A percentile compares a stretch with the other conserved stretches of the same genome.
These are phyloP conservation scores for Sinocyclocheilus anophthalmus DNA, from an alignment of 2,113 vertebrate genomes.

Conservation along the genomic window DNA sequence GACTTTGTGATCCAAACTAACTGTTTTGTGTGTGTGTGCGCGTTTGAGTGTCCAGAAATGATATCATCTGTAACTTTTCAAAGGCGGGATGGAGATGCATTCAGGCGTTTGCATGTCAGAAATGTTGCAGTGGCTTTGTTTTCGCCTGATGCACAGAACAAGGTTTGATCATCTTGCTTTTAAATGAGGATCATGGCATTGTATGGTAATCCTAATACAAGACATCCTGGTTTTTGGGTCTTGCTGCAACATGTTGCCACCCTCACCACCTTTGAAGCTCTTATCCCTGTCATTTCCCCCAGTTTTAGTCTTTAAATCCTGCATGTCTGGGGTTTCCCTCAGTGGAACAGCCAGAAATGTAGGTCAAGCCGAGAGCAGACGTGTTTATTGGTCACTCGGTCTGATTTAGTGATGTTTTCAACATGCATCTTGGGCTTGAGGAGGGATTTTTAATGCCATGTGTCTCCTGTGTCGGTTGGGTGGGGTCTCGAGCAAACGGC, in stretches of 20 bases:
- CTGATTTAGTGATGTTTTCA: neutral
- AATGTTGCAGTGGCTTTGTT: neutral
- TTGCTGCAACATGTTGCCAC: slow-evolving; percentile 47
- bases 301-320: neutral
- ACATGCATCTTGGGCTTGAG: neutral
- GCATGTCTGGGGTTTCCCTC: slow-evolving; percentile 4
- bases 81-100: neutral
- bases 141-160: neutral
- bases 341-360: slow-evolving; percentile 3
- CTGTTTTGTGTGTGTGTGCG: no score
- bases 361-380: slow-evolving; percentile 9
- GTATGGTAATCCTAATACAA: neutral
- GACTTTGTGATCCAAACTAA: neutral
- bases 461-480: slow-evolving; percentile 64
- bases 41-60: neutral
- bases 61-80: slow-evolving; percentile 4
- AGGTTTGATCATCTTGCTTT: neutral
- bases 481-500: slow-evolving; percentile 73
- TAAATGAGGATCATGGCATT: neutral
- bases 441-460: slow-evolving; percentile 36
- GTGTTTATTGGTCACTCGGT: slow-evolving; percentile 1
- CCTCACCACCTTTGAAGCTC: neutral
- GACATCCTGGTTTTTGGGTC: neutral
- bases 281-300: neutral
- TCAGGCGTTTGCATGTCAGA: neutral